Base-by-base conservation (phyloP, 2,888 invertebrate species). In the Lampropteryx suffumata region DNA sequence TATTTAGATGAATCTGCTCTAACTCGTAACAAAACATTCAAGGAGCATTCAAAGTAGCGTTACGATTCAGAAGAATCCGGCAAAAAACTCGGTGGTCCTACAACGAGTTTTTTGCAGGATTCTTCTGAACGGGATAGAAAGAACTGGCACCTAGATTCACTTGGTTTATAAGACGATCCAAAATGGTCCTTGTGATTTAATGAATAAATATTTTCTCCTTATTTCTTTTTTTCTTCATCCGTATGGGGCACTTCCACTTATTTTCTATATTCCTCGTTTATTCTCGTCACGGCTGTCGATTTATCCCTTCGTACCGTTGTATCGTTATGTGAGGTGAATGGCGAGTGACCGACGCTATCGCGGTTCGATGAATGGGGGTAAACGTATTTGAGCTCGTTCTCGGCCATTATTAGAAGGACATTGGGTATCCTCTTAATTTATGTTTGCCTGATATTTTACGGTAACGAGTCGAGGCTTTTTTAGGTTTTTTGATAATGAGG, bases 211-310 rank as follows among this genome's bases (percentile, higher is more conserved):
- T n/a, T n/a, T n/a, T n/a, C n/a, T n/a, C 5, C 21, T 21, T 21
- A 21, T 21, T 21, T 2, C 21, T 3, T 21, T 21, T 21, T 29
- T 10, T 17, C 14, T 10, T 10, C 40, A 30, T 30, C 24, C 24
- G 29, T 27, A 21, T 8, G 2, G 5, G 21, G 35, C 37, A 26
- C 13, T n/a, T 29, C 40, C 21, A 36, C 17, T 34, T 37, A 33
- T 52, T 39, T 52, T 40, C 29, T 32, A 8, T 17, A 28, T 32
- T 52, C 50, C 50, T 39, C 12, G 51, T 48, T 41, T 50, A 76
- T 73, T 73, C 74, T 21, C 24, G 58, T 68, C 75, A 76, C 77
- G 76, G 49, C 30, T 44, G 52, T 51, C 69, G 66, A 73, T 75
- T 71, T 71, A 75, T 72, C 66, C 69, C 55, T 63, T 64, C 70